A percentile compares a stretch with the other conserved stretches of the same genome.
Evolutionary conservation across 2,797 vertebrate species (phyloP).

Genomic region (Caiman crocodilus): DNA sequence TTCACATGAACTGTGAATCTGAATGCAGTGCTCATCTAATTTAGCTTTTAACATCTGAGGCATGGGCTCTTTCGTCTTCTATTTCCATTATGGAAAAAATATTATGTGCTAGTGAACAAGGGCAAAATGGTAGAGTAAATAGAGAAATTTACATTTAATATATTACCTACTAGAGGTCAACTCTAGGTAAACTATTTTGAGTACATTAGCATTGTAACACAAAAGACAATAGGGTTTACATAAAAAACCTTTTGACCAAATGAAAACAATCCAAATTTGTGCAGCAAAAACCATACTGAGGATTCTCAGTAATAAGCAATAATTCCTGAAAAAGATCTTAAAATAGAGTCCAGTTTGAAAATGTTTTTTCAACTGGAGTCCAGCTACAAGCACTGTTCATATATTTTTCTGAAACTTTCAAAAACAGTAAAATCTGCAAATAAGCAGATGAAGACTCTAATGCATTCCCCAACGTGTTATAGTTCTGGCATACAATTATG

Average conservation of each 20-base stretch:
- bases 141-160: background rate
- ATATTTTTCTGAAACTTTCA: too few relatives aligned
- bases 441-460: background rate
- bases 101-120: background rate
- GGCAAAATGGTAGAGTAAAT: background rate
- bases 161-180: background rate
- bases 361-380: background rate
- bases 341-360: background rate
- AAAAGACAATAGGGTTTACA: background rate
- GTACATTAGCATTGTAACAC: background rate
- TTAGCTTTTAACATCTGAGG: background rate
- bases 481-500: accelerated
- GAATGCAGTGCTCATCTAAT: background rate
- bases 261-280: background rate
- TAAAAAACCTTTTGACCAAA: background rate
- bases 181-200: background rate
- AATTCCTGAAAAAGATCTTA: background rate
- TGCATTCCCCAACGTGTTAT: accelerated
- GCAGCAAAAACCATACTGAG: background rate
- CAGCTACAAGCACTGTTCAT: background rate
- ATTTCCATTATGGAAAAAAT: background rate
- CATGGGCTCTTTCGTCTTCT: background rate
- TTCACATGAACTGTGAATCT: background rate
- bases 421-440: too few relatives aligned
- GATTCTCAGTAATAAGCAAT: background rate